Percentiles rank a stretch among this genome's conserved stretches.
Conservation (phyloP, 2,113 vertebrate genomes). For the Holacanthus passer region DNA sequence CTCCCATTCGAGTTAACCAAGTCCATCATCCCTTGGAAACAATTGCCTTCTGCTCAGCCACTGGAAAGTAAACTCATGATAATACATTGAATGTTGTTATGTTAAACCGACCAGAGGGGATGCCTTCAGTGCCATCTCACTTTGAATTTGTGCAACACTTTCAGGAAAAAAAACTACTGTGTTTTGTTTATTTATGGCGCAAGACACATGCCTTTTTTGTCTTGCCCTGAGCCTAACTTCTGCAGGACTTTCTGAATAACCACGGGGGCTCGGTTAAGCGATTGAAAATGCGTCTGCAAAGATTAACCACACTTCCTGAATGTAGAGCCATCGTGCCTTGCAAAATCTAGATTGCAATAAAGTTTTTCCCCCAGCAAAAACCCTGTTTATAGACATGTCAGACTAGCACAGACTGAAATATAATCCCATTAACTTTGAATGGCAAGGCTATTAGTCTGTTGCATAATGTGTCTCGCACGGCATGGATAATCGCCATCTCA, state of each 20-base stretch:
- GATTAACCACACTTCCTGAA: conserved; percentile 39
- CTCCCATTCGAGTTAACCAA: conserved; percentile 60
- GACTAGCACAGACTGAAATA: conserved; percentile 68
- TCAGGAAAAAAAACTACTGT: conserved; percentile 23
- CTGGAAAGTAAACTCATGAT: conserved; percentile 48
- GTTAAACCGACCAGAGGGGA: conserved; percentile 47
- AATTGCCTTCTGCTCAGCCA: conserved; percentile 58
- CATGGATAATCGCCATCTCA: conserved; percentile 71
- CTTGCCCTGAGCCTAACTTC: not conserved
- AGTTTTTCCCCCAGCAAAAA: conserved; percentile 48
- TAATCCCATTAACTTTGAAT: conserved; percentile 80
- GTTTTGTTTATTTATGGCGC: conserved; percentile 43
- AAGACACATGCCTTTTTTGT: conserved; percentile 25
- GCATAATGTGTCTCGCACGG: conserved; percentile 74
- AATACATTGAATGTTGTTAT: conserved; percentile 57
- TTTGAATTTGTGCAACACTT: conserved; percentile 13
- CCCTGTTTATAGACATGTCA: conserved; percentile 62
- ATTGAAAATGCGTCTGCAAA: conserved; percentile 34
- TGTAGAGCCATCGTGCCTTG: conserved; percentile 14
- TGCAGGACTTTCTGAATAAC: conserved; percentile 25
- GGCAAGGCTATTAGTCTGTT: conserved; percentile 73
- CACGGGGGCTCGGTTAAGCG: not conserved
- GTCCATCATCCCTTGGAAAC: conserved; percentile 51
- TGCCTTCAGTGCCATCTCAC: conserved; percentile 21
- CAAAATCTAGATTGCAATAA: conserved; percentile 45